Evolutionary conservation across 2,113 vertebrate genomes (phyloP).

Genomic region (Piaya cayana): DNA sequence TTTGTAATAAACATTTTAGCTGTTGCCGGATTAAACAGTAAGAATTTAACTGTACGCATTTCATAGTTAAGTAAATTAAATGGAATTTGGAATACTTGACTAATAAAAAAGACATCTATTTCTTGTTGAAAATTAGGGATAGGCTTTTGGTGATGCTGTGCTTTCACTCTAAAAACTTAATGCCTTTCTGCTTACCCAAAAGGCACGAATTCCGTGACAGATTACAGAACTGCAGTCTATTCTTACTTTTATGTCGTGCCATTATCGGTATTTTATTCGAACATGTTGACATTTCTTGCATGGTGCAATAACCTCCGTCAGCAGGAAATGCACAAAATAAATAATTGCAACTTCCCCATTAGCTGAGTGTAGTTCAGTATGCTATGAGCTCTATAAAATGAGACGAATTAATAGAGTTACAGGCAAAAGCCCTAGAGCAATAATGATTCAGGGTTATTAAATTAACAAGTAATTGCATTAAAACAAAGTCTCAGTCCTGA

Average conservation of each 20-base stretch:
- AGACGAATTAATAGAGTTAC: conserved; percentile 31
- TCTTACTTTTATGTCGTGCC: not conserved
- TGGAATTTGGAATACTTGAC: not conserved
- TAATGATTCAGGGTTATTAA: conserved; percentile 7
- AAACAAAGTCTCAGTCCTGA: not conserved
- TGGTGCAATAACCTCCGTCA: conserved; percentile 30
- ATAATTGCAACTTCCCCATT: conserved; percentile 41
- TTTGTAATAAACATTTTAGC: not conserved
- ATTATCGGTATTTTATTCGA: conserved; percentile 31
- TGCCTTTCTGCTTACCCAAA: conserved; percentile 9
- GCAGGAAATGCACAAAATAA: conserved; percentile 54
- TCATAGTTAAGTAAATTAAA: conserved; percentile 16
- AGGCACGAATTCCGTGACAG: not conserved
- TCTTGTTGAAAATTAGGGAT: not conserved
- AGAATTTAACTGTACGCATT: not conserved
- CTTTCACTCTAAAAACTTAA: not conserved
- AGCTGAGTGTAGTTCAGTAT: not conserved
- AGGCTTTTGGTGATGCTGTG: not conserved
- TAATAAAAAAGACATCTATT: conserved; percentile 16
- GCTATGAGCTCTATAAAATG: not conserved
- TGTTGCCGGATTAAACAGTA: not conserved
- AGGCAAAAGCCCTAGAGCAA: conserved; percentile 27
- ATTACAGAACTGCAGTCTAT: not conserved
- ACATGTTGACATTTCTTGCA: not conserved
- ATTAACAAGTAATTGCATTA: conserved; percentile 30